Evolutionary conservation across 2,888 invertebrate species (phyloP), one percentile per base, ranked within the genome.

Genomic region (Drosophila pseudotalamancana): DNA sequence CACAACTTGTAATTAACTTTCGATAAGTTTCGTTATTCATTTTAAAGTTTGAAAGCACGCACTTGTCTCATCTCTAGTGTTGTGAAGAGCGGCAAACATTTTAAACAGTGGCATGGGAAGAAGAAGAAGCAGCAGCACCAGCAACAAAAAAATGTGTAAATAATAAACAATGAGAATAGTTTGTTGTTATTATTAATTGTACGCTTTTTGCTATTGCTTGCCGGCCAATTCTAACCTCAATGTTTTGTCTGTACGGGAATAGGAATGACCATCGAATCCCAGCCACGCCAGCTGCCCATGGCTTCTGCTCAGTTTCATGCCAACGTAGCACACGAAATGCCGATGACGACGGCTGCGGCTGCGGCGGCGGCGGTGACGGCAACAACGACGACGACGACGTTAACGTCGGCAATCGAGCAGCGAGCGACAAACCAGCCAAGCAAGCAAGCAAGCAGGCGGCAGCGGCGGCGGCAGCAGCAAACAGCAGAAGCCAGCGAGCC

Each of bases 371-470:
- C 54, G n/a, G 37, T 37, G 68, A 56, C 60, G 55, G 32, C 50
- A 27, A 40, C 31, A 59, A 46, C 50, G 59, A 60, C 72, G 54
- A 50, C 54, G n/a, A 45, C 68, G 42, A 50, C 70, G 48, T 32
- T 64, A 29, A 45, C 64, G 55, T 42, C 73, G 54, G 50, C 60
- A 49, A 55, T 61, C 54, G 57, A 63, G 59, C 50, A 55, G 57
- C 62, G 50, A 74, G 56, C 72, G 70, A 70, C 72, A 74, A 74
- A 72, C 64, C 75, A 70, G 71, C 70, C 70, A 75, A 75, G 72
- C 76, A 75, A 71, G 72, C 71, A 69, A 46, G 21, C 51, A 51
- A n/a, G n/a, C n/a, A n/a, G n/a, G n/a, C n/a, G n/a, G 34, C 46
- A 62, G 49, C 51, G 16, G 37, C 60, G 63, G 57, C 66, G 51